A percentile compares a stretch with the other conserved stretches of the same genome.
These are phyloP conservation scores for Brotogeris chrysoptera DNA, from an alignment of 2,797 vertebrate genomes.

Conservation along the genomic window DNA sequence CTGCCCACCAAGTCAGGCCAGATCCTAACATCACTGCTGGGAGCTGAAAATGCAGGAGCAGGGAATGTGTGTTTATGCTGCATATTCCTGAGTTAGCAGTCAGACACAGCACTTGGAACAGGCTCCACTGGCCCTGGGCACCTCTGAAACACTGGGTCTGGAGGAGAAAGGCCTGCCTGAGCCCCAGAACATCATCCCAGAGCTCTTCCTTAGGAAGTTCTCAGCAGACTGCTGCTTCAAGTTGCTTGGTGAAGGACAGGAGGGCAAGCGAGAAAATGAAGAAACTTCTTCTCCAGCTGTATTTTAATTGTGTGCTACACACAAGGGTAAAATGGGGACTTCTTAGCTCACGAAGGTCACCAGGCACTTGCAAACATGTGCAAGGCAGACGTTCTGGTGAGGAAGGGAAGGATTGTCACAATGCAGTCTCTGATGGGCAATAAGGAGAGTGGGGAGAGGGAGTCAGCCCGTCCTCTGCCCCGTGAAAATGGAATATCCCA, in stretches of 20 bases:
- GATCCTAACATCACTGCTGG: neutral
- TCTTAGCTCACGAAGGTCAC: neutral
- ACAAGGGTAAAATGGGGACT: neutral
- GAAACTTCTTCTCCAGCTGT: neutral
- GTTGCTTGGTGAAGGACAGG: neutral
- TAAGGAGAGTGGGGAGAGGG: neutral
- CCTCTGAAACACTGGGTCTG: neutral
- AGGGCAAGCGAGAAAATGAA: neutral
- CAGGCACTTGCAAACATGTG: neutral
- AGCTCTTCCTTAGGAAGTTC: neutral
- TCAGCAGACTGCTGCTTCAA: neutral
- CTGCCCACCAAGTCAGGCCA: neutral
- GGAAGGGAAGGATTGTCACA: slow-evolving; percentile 16
- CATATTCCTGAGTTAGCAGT: neutral
- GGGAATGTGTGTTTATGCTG: neutral
- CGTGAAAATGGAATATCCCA: neutral
- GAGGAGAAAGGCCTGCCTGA: neutral
- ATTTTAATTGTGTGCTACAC: neutral
- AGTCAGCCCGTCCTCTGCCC: neutral
- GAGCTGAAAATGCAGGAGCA: neutral
- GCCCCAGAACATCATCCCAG: neutral
- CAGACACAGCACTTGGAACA: neutral
- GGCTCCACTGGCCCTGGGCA: neutral
- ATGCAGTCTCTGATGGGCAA: neutral
- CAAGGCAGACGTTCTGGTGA: slow-evolving; percentile 16